Percentiles rank a stretch among this genome's conserved stretches.
phyloP scores from a whole-genome alignment of 2,888 invertebrate genomes.

The Orchesellides sinensis region DNA sequence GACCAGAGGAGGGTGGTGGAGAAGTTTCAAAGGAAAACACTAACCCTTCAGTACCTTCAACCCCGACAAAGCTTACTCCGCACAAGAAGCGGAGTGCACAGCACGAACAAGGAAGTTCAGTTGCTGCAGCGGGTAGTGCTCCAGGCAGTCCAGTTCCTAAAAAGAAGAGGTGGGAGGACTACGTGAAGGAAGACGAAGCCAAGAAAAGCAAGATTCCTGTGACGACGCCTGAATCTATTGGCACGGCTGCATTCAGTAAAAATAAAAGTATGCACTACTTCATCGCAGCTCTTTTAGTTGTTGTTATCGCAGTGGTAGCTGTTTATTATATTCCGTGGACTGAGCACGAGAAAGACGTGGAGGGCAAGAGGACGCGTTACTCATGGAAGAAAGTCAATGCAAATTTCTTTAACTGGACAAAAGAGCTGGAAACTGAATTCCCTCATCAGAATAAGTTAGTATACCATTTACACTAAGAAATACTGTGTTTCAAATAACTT shows the following conservation, averaged over 20 bases:
- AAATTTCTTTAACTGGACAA: constrained; percentile 1
- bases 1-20: not conserved
- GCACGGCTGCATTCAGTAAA: not conserved
- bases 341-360: not conserved
- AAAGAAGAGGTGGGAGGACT: constrained; percentile 34
- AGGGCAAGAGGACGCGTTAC: constrained; percentile 4
- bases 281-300: not conserved
- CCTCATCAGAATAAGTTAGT: constrained; percentile 54
- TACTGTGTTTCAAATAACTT: not conserved
- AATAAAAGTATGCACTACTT: not conserved
- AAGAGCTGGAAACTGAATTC: constrained; percentile 38
- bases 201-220: not conserved
- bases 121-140: not conserved
- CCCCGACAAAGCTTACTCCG: constrained; percentile 13
- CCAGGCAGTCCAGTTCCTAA: constrained; percentile 36
- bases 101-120: not conserved
- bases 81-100: constrained; percentile 35
- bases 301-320: not conserved
- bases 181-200: constrained; percentile 18
- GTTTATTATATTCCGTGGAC: not conserved
- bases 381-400: constrained; percentile 41
- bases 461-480: too few species aligned
- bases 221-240: not conserved
- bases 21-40: not conserved
- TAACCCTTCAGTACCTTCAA: not conserved